Percentiles rank a stretch among this genome's conserved stretches.
Conservation (phyloP, 2,888 invertebrate species). For the Eupithecia tripunctaria region DNA sequence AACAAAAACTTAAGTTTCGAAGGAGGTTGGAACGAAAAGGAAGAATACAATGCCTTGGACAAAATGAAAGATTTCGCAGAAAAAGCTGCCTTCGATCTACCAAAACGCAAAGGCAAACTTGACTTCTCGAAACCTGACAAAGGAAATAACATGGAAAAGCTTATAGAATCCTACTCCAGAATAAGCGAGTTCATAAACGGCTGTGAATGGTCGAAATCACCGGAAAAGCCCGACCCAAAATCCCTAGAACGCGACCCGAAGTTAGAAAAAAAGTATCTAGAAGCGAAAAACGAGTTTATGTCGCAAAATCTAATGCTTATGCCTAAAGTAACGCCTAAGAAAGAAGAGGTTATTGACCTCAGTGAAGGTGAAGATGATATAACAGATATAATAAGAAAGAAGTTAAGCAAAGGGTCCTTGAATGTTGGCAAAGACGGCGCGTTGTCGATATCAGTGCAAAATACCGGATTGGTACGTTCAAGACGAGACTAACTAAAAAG, state of each 20-base stretch:
- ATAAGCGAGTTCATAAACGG: slow-evolving; percentile 81
- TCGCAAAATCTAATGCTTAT: slow-evolving; percentile 75
- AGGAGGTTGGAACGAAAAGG: slow-evolving; percentile 68
- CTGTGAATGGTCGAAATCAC: slow-evolving; percentile 76
- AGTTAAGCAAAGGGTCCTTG: slow-evolving; percentile 69
- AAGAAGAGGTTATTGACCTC: slow-evolving; percentile 68
- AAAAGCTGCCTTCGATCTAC: slow-evolving; percentile 77
- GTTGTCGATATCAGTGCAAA: slow-evolving; percentile 75
- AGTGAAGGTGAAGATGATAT: slow-evolving; percentile 74
- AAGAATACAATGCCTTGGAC: slow-evolving; percentile 79
- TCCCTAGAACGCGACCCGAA: slow-evolving; percentile 62
- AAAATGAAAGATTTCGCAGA: slow-evolving; percentile 83
- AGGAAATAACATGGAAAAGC: slow-evolving; percentile 72
- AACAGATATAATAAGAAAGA: slow-evolving; percentile 69
- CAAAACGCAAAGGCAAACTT: slow-evolving; percentile 71
- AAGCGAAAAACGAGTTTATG: slow-evolving; percentile 82
- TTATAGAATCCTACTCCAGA: slow-evolving; percentile 78
- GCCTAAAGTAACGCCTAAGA: slow-evolving; percentile 58
- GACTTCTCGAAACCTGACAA: slow-evolving; percentile 62
- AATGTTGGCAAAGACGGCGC: slow-evolving; percentile 77
- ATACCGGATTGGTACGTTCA: slow-evolving; percentile 69
- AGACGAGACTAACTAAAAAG: slow-evolving; percentile 49
- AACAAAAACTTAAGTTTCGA: slow-evolving; percentile 70
- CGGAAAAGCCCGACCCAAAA: slow-evolving; percentile 68
- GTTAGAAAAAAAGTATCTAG: slow-evolving; percentile 76